A percentile compares a stretch with the other conserved stretches of the same genome.
phyloP scores from a whole-genome alignment of 2,113 vertebrate genomes.

The Sapajus apella region DNA sequence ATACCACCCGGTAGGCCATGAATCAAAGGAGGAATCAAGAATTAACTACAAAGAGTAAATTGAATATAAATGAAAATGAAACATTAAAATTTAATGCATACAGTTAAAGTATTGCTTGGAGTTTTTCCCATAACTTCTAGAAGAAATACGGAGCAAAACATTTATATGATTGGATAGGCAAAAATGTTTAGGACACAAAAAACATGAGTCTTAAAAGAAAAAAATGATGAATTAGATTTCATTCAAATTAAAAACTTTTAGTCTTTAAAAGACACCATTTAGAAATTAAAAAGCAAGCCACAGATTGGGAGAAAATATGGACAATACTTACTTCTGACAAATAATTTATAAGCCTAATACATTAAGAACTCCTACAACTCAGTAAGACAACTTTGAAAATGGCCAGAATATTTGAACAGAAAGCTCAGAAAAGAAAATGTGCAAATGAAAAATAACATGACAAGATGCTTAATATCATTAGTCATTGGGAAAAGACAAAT shows the following conservation, averaged over 20 bases:
- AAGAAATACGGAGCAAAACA: background rate
- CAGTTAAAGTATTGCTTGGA: background rate
- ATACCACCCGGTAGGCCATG: background rate
- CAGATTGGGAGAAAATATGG: background rate
- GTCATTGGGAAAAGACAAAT: background rate
- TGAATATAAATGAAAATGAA: conserved; percentile 30
- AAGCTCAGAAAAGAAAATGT: background rate
- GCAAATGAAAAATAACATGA: background rate
- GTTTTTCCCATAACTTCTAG: background rate
- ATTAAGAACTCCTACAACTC: background rate
- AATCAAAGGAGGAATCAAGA: conserved; percentile 29
- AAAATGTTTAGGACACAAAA: background rate
- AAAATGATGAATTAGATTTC: background rate
- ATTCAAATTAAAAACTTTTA: conserved; percentile 22
- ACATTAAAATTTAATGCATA: background rate
- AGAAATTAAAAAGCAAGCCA: conserved; percentile 16
- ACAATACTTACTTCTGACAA: background rate
- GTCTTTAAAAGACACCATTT: background rate
- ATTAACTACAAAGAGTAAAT: background rate
- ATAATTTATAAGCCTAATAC: background rate
- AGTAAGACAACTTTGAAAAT: background rate
- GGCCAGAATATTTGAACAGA: background rate
- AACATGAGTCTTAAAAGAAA: background rate
- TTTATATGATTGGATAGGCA: background rate
- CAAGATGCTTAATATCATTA: background rate